These are phyloP conservation scores for Tachypleus tridentatus DNA, from an alignment of 1,140 invertebrate species.

Conservation along the genomic window DNA sequence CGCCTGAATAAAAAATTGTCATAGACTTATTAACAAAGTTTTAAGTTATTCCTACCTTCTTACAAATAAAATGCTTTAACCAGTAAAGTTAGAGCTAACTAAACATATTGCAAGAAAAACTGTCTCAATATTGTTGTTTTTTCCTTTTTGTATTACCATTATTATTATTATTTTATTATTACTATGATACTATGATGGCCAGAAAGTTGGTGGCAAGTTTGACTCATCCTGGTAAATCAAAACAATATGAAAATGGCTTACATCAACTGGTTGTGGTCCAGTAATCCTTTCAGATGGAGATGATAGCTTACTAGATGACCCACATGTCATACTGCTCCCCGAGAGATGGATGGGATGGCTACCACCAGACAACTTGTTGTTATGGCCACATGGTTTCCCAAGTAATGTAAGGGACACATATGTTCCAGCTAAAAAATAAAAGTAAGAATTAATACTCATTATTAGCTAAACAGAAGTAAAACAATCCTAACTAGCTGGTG, in stretches of 20 bases:
- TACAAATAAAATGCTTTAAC: too few relatives aligned
- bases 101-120: too few relatives aligned
- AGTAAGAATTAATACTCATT: conserved; percentile 7
- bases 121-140: too few relatives aligned
- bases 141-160: too few relatives aligned
- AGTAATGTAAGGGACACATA: conserved; percentile 40
- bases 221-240: too few relatives aligned
- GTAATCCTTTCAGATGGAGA: conserved; percentile 51
- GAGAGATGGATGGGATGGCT: conserved; percentile 12
- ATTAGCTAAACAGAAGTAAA: background rate
- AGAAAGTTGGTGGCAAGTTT: too few relatives aligned
- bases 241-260: conserved; percentile 33
- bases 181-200: too few relatives aligned
- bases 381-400: conserved; percentile 29
- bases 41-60: too few relatives aligned
- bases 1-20: too few relatives aligned
- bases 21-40: too few relatives aligned
- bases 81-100: too few relatives aligned
- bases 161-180: too few relatives aligned
- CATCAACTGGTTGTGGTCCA: conserved; percentile 76
- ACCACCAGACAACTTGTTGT: conserved; percentile 7
- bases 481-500: background rate
- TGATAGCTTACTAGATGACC: conserved; percentile 1
- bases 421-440: conserved; percentile 33
- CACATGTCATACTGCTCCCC: conserved; percentile 3